Percentiles rank a stretch among this genome's conserved stretches.
Conservation (phyloP, 2,888 invertebrate genomes). For the Leucozona laternaria region DNA sequence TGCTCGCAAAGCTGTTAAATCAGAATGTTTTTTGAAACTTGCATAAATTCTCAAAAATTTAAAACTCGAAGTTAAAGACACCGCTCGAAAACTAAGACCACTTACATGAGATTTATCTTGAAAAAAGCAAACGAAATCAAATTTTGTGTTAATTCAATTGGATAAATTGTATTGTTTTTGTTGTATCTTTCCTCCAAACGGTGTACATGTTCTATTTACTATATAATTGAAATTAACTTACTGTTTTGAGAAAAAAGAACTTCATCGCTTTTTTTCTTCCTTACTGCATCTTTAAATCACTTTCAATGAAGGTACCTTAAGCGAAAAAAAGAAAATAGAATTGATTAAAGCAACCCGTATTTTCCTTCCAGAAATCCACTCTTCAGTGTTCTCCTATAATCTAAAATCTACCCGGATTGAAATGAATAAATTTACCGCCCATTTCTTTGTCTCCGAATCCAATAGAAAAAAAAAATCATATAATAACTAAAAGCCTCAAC, state of each 20-base stretch:
- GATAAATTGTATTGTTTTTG: no score
- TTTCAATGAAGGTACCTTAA: neutral
- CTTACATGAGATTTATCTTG: no score
- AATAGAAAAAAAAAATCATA: slow-evolving; percentile 13
- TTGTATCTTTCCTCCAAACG: no score
- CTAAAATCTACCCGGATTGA: slow-evolving; percentile 29
- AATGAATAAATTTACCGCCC: slow-evolving; percentile 45
- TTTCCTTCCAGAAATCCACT: slow-evolving; percentile 22
- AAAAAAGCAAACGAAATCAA: no score
- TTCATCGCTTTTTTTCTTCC: neutral
- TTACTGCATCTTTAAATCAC: neutral
- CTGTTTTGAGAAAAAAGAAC: neutral
- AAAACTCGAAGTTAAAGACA: no score
- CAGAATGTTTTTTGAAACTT: no score
- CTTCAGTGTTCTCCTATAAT: slow-evolving; percentile 8
- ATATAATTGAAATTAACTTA: no score
- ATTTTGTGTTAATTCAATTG: no score
- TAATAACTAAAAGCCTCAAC: slow-evolving; percentile 36
- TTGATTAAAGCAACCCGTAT: slow-evolving; percentile 43
- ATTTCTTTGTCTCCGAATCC: neutral
- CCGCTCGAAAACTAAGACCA: no score
- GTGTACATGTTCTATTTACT: no score
- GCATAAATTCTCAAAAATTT: no score
- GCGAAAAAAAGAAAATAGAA: slow-evolving; percentile 17
- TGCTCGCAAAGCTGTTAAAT: no score